phyloP scores from a whole-genome alignment of 2,113 vertebrate genomes.

The Boulengeromyrus knoepffleri region DNA sequence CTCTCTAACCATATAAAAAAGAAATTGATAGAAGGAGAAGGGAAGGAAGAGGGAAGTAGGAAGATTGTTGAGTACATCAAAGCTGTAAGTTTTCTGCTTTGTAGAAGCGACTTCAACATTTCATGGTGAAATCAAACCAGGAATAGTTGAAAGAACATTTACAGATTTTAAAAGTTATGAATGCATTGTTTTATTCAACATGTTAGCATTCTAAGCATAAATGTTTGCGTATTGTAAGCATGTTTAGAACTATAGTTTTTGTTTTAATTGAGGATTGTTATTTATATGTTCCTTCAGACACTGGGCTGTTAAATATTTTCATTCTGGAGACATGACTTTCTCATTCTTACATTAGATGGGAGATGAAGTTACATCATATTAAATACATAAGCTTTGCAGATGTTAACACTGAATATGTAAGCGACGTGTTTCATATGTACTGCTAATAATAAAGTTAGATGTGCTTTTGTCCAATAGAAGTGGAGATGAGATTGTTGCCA shows the following conservation, averaged over 20 bases:
- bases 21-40: background rate
- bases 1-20: background rate
- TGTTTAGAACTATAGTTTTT: background rate
- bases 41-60: background rate
- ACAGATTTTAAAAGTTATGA: constrained; percentile 10
- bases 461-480: background rate
- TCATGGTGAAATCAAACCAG: constrained; percentile 15
- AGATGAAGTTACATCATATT: background rate
- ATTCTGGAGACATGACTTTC: background rate
- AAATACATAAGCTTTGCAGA: background rate
- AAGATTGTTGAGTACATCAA: constrained; percentile 13
- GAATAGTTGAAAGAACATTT: background rate
- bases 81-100: background rate
- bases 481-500: background rate
- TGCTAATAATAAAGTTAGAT: background rate
- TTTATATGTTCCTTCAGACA: background rate
- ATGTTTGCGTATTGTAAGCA: background rate
- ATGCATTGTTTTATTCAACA: background rate
- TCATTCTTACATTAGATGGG: background rate
- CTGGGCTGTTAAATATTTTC: background rate
- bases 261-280: background rate
- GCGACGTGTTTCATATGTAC: background rate
- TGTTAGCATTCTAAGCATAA: background rate
- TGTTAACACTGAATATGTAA: background rate
- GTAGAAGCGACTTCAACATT: background rate